Evolutionary conservation across 2,113 vertebrate species (phyloP), one percentile per base, ranked within the genome.

Genomic region (Theristicus caerulescens): DNA sequence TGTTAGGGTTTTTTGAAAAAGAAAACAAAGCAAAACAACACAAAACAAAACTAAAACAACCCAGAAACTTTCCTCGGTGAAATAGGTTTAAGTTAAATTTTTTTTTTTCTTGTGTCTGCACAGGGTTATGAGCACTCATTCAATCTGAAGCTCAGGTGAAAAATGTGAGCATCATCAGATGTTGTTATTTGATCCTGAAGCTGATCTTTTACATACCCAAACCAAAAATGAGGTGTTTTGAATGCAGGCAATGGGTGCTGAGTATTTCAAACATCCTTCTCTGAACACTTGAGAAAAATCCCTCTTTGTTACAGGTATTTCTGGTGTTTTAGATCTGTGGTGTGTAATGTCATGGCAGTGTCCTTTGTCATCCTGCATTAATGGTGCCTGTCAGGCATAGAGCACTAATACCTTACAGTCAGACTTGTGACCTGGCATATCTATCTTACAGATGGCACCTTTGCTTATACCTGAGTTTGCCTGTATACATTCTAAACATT

Each of bases 361-460:
- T 83, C 83, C 70, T 88, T 79, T 94, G 87, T 77, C 71, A 73
- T 13, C 61, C 31, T 77, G 40, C 74, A 80, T 86, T 83, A 77
- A 66, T 32, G 21, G 62, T 73, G 40, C 32, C 73, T 96, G 76
- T 62, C 67, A 90, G 86, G 51, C 46, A 42, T 42, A 64, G 14
- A 69, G 26, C 57, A 44, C 40, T 72, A 58, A 57, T 47, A 76
- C 26, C 70, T 80, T 78, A 82, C 52, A 47, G 57, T 86, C 57
- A 51, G 55, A 74, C 27, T 81, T 54, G 32, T 62, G 88, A 88
- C 76, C 67, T 58, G 55, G 76, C 38, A 81, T 49, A 93, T 93
- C 44, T 38, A 17, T 89, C 55, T 93, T 92, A 67, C 49, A 79
- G 74, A 46, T 64, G 62, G 17, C 61, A 72, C 34, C 24, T 93